Conservation (phyloP, 2,113 vertebrate genomes). For the Notarius quadriscutis region DNA sequence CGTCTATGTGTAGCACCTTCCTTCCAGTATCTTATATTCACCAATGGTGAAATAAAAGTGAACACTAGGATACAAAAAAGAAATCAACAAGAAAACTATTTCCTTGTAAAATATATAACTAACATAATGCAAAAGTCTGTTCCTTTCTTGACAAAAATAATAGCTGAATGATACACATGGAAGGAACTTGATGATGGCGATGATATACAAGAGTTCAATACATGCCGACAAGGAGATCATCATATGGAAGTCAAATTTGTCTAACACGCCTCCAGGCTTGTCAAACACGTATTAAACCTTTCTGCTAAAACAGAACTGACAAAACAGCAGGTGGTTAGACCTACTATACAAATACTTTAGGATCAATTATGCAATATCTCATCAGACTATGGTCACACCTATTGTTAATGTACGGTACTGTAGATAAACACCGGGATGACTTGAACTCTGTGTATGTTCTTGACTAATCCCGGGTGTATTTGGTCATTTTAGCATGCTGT, state of each 20-base stretch:
- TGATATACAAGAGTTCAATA: background rate
- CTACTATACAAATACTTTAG: slow-evolving; percentile 27
- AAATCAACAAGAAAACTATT: background rate
- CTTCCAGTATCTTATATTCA: background rate
- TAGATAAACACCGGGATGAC: too few relatives aligned
- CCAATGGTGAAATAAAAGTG: background rate
- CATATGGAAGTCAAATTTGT: slow-evolving; percentile 14
- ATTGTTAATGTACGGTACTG: background rate
- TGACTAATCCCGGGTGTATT: background rate
- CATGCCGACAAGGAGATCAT: background rate
- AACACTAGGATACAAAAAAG: background rate
- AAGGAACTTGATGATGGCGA: background rate
- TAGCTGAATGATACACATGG: background rate
- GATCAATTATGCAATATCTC: slow-evolving; percentile 21
- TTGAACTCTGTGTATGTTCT: too few relatives aligned
- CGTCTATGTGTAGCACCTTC: background rate
- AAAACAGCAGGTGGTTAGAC: slow-evolving; percentile 22
- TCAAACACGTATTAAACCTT: slow-evolving; percentile 52
- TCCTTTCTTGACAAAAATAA: background rate
- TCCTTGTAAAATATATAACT: background rate
- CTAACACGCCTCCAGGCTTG: slow-evolving; percentile 55
- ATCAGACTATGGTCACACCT: background rate
- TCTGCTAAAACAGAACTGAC: slow-evolving; percentile 28
- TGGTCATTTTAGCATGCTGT: background rate
- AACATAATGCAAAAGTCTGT: background rate